Evolutionary conservation across 2,113 vertebrate species (phyloP).

Genomic region (Tachysurus vachellii): DNA sequence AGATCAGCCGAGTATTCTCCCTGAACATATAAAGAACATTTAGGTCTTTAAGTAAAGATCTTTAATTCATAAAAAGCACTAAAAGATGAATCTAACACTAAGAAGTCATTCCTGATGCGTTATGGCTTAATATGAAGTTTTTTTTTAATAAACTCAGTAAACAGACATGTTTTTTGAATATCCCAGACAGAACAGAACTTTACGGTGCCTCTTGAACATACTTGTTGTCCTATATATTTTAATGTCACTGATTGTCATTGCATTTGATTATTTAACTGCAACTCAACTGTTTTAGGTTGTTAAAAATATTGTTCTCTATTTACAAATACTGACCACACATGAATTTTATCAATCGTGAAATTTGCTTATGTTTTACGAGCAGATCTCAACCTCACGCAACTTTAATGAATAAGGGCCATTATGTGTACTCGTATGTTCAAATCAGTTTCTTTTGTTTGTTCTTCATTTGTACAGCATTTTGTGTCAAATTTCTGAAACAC

Average conservation of each 20-base stretch:
- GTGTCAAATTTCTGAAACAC: slow-evolving; percentile 30
- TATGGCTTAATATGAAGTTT: not conserved
- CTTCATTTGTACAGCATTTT: slow-evolving; percentile 1
- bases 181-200: not conserved
- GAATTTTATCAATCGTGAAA: not conserved
- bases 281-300: not conserved
- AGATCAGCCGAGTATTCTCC: not conserved
- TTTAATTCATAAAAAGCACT: not conserved
- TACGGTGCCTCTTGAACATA: not conserved
- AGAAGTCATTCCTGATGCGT: not conserved
- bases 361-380: not conserved
- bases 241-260: not conserved
- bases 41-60: not conserved
- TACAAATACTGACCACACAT: not conserved
- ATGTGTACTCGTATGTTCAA: slow-evolving; percentile 4
- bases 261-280: not conserved
- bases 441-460: not conserved
- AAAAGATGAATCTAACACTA: not conserved
- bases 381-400: not conserved
- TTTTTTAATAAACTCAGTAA: not conserved
- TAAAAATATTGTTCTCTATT: not conserved
- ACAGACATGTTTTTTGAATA: not conserved
- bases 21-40: not conserved
- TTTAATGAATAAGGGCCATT: slow-evolving; percentile 6
- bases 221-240: not conserved